Evolutionary conservation across 2,113 vertebrate species (phyloP).

Genomic region (Gambusia holbrooki): DNA sequence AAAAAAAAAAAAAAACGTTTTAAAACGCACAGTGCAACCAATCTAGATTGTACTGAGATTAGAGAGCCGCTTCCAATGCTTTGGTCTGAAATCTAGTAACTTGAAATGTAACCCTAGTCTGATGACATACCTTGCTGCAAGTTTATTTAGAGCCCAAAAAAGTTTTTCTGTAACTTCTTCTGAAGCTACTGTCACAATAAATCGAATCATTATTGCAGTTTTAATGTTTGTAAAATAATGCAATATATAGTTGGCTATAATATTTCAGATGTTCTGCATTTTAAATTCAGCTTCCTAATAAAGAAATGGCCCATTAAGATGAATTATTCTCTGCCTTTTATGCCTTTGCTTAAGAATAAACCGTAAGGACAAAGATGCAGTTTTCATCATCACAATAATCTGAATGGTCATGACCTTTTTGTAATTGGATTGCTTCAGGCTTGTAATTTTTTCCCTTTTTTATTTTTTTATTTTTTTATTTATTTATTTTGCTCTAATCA

Average conservation of each 20-base stretch:
- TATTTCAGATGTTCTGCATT: not conserved
- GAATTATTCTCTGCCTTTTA: not conserved
- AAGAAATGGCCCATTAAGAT: not conserved
- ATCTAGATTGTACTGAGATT: no score
- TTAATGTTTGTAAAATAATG: not conserved
- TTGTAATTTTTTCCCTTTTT: not conserved
- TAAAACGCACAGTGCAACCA: no score
- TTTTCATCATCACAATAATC: not conserved
- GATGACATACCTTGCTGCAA: not conserved
- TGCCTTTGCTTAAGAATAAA: not conserved
- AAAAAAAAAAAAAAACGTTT: no score
- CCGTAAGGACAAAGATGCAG: not conserved
- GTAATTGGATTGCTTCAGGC: not conserved
- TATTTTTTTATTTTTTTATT: no score
- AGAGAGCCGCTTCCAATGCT: no score
- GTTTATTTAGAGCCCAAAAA: not conserved
- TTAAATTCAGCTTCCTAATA: not conserved
- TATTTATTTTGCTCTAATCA: not conserved
- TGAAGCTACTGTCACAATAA: no score
- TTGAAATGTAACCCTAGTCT: not conserved
- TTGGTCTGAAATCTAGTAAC: no score
- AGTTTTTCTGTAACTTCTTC: no score
- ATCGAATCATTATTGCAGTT: no score
- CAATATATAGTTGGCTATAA: not conserved
- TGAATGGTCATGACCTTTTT: not conserved